phyloP scores from a whole-genome alignment of 1,140 invertebrate species.

The Babylonia areolata region DNA sequence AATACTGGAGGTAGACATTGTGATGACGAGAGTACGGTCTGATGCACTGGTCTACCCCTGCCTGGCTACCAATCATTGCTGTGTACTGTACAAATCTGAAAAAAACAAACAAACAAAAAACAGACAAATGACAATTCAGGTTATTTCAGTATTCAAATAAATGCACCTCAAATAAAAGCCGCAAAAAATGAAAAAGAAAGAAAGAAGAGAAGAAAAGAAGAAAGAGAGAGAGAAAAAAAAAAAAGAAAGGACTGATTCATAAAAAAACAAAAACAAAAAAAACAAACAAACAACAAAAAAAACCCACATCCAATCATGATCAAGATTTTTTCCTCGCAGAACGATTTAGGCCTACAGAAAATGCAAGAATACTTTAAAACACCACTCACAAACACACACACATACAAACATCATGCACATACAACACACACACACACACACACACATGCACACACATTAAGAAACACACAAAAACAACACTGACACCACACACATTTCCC shows the following conservation, averaged over 20 bases:
- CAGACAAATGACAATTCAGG: too few species aligned
- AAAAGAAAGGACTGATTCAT: background rate
- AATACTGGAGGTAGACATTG: conserved; percentile 69
- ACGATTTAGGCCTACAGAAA: background rate
- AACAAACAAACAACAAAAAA: background rate
- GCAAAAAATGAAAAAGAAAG: background rate
- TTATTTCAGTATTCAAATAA: too few species aligned
- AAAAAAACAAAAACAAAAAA: background rate
- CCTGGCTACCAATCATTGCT: conserved; percentile 64
- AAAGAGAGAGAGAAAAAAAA: background rate
- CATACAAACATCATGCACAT: background rate
- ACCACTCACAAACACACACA: conserved; percentile 14
- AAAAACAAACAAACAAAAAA: too few species aligned
- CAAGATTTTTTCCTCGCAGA: too few species aligned
- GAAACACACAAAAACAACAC: too few species aligned
- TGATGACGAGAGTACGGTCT: conserved; percentile 57
- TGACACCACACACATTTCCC: too few species aligned
- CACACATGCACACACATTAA: conserved; percentile 18
- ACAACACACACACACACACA: background rate
- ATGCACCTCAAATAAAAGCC: too few species aligned
- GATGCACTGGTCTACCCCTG: conserved; percentile 50
- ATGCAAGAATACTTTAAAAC: background rate
- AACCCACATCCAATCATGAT: too few species aligned
- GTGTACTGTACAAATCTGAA: conserved; percentile 71
- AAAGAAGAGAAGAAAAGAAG: too few species aligned